Evolutionary conservation across 2,797 vertebrate species (phyloP).

Genomic region (Myotis vivesi): DNA sequence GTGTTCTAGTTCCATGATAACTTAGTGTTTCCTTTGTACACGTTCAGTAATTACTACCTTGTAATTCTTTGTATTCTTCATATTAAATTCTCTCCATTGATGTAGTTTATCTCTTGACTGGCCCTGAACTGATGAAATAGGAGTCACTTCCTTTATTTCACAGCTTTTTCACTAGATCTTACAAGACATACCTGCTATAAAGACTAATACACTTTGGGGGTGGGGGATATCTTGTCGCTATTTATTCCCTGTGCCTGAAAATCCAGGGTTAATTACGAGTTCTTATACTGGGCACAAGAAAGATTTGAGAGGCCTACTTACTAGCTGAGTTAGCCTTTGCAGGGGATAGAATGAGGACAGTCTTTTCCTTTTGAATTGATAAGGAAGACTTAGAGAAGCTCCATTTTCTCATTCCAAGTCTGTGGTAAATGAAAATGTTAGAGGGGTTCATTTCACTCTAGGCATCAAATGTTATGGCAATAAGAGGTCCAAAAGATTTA

Average conservation of each 20-base stretch:
- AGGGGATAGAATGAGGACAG: background rate
- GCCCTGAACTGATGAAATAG: background rate
- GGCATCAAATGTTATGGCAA: constrained; percentile 43
- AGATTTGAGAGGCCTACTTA: background rate
- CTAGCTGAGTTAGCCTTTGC: constrained; percentile 8
- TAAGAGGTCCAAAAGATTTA: constrained; percentile 53
- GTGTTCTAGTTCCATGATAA: background rate
- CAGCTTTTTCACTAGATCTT: background rate
- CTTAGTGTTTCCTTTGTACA: background rate
- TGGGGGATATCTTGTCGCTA: background rate
- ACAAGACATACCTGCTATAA: background rate
- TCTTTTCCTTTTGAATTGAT: constrained; percentile 39
- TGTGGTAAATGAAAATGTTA: constrained; percentile 28
- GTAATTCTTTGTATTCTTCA: background rate
- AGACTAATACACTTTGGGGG: background rate
- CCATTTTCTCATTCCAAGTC: constrained; percentile 18
- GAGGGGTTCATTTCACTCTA: constrained; percentile 2
- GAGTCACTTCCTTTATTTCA: background rate
- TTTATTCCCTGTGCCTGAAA: background rate
- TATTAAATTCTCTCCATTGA: background rate
- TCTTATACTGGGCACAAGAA: background rate
- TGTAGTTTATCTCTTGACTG: constrained; percentile 8
- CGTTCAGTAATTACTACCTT: background rate
- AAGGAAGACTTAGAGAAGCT: constrained; percentile 4
- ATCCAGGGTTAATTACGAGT: background rate